Base-by-base conservation (phyloP, 2,113 vertebrate genomes). In the Heloderma charlesbogerti region DNA sequence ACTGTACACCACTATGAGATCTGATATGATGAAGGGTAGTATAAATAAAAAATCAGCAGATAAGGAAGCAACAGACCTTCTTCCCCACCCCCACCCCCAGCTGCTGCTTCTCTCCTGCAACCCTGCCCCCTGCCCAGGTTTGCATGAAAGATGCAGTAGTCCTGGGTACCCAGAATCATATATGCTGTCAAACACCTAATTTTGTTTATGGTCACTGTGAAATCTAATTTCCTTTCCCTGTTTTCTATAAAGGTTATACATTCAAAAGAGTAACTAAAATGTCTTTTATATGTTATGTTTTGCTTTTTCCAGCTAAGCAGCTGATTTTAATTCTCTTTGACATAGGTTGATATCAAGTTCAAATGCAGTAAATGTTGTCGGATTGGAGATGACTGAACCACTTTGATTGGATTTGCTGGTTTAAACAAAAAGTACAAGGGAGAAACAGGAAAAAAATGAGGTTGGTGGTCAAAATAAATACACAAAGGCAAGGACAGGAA, bases 301-400 rank as follows among this genome's bases (percentile, higher is more conserved):
- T 60, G 31, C 16, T 22, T 16, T 60, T 18, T 57, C 45, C 66
- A 60, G 48, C 12, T 40, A 45, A 81, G 88, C n/a, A 3, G 31
- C 77, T 90, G 84, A 90, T 86, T 48, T 37, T 96, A 80, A 88
- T 90, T 71, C 22, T 88, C 25, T 54, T 27, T 78, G 88, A 84
- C 71, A 29, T 81, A 67, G 94, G 25, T 60, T 92, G 88, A 93
- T 87, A 93, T 63, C 0, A 18, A 90, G 20, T 85, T 93, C 29
- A 95, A 81, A 16, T n/a, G 6, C 4, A 90, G 57, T 90, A 95
- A 92, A 90, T 93, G 20, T 8, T 43, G 90, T 90, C 69, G 27
- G 72, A 92, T 93, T 16, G n/a, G 25, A 91, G 10, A 48, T 67
- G 85, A 82, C 15, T 71, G 60, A 89, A 92, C 1, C 0, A 16